phyloP scores from a whole-genome alignment of 2,888 invertebrate species.

The Ophraella communa region DNA sequence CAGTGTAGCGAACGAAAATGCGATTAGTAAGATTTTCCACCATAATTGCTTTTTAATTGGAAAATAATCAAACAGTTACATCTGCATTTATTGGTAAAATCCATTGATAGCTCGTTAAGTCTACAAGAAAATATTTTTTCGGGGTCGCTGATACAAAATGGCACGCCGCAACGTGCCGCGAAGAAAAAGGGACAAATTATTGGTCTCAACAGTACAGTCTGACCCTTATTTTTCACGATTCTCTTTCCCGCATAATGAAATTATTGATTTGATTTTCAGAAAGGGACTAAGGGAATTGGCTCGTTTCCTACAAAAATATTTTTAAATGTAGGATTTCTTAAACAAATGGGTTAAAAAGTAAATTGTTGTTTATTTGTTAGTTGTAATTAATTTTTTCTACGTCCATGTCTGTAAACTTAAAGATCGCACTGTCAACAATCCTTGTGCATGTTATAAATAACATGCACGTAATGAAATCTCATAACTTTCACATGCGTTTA shows the following conservation, averaged over 20 bases:
- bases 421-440: no score
- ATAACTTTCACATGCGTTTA: no score
- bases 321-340: no score
- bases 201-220: conserved; percentile 18
- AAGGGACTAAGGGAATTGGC: not conserved
- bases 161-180: not conserved
- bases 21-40: not conserved
- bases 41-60: not conserved
- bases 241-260: conserved; percentile 23
- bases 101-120: not conserved
- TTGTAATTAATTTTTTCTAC: no score
- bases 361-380: no score
- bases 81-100: not conserved
- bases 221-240: conserved; percentile 32
- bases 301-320: no score
- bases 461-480: no score
- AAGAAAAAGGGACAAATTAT: conserved; percentile 16
- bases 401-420: no score
- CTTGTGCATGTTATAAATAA: no score
- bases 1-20: not conserved
- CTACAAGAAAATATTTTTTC: not conserved
- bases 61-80: not conserved
- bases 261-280: conserved; percentile 10
- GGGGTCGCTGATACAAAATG: conserved; percentile 1
- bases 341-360: no score